Base-by-base conservation (phyloP, 2,113 vertebrate species). In the Lepisosteus osseus region DNA sequence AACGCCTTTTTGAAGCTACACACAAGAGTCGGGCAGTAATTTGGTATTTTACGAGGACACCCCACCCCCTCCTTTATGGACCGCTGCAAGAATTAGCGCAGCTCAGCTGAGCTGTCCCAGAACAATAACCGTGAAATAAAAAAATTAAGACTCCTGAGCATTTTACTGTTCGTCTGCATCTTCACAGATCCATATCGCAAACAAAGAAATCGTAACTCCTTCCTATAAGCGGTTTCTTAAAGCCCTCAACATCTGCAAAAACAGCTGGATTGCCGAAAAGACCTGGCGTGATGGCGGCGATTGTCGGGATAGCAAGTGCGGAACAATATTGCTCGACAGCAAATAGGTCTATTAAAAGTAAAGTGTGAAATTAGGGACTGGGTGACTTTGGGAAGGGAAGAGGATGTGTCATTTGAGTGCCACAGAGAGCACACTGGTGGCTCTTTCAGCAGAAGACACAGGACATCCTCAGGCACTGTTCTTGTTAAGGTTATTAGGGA, bases 401-500 rank as follows among this genome's bases (percentile, higher is more conserved):
- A 77, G 70, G 69, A 61, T 61, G 59, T 74, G 76, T 57, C 76
- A 78, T 77, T 79, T 79, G 80, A 82, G 82, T 76, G 77, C 80
- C 76, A 76, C 87, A 82, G 69, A 79, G 61, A 79, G 89, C 83
- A 72, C 76, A 84, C 82, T 83, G 66, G 51, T 64, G 72, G 40
- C 76, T n/a, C 75, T 84, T 84, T 84, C 83, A 55, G 63, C 71
- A 67, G 83, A 87, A 73, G 45, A 74, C 56, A 71, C 40, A 68
- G 76, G 76, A 82, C 64, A 68, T 88, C 91, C 90, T 81, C 79
- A 82, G 87, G 90, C 88, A 79, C 86, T 89, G 81, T 87, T 87
- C 90, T 86, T 87, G 87, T 91, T 93, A 92, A 93, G 92, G 95
- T 96, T 96, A 95, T 88, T 88, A 84, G 87, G 84, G 89, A 87